Conservation (phyloP, 2,797 vertebrate genomes). For the Passerculus sandwichensis region DNA sequence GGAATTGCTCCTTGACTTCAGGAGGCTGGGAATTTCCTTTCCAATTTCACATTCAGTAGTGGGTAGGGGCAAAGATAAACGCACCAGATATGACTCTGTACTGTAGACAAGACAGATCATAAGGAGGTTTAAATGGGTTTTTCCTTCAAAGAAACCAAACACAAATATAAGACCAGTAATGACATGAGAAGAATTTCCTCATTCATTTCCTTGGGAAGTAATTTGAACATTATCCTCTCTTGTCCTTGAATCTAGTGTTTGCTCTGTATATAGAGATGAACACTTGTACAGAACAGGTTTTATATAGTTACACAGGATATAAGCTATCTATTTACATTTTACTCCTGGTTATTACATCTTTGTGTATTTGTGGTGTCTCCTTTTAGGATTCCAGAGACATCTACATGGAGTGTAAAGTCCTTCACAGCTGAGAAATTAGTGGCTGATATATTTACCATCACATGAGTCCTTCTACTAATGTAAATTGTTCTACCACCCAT, state of each 20-base stretch:
- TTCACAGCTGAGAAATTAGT: not conserved
- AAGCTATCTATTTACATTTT: slow-evolving; percentile 73
- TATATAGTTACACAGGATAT: slow-evolving; percentile 67
- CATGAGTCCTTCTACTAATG: not conserved
- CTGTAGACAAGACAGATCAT: not conserved
- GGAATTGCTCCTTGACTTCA: not conserved
- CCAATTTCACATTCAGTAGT: not conserved
- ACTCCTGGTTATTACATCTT: slow-evolving; percentile 41
- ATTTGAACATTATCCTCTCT: slow-evolving; percentile 39
- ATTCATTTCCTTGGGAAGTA: slow-evolving; percentile 58
- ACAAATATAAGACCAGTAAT: not conserved
- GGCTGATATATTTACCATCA: not conserved
- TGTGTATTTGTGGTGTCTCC: not conserved
- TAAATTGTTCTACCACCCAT: not conserved
- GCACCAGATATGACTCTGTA: fast-evolving
- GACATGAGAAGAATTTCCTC: slow-evolving; percentile 49
- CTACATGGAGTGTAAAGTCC: not conserved
- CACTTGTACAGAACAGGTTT: slow-evolving; percentile 47
- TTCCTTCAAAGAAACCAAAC: not conserved
- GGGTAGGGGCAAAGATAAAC: not conserved
- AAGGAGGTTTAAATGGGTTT: not conserved
- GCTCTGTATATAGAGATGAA: slow-evolving; percentile 59
- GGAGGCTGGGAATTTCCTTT: not conserved
- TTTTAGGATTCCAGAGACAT: slow-evolving; percentile 23
- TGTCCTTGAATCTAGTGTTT: slow-evolving; percentile 54